phyloP scores from a whole-genome alignment of 2,888 invertebrate species.

The Agriopis aurantiaria region DNA sequence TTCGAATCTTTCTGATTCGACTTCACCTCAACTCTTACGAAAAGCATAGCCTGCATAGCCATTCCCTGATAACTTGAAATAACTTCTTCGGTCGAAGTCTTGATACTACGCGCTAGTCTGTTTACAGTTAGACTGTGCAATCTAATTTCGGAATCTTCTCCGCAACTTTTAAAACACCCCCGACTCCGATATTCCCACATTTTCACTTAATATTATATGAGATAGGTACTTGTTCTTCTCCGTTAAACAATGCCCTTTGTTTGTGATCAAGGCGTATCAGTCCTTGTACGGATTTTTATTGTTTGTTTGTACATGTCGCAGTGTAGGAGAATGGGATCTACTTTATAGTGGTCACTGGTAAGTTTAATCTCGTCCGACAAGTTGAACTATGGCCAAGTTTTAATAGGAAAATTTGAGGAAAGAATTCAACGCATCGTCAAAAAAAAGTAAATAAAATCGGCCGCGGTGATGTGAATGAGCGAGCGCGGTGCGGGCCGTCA shows the following conservation, averaged over 20 bases:
- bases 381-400: background rate
- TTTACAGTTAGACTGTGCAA: slow-evolving; percentile 40
- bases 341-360: slow-evolving; percentile 6
- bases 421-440: too few species aligned
- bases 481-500: too few species aligned
- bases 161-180: slow-evolving; percentile 49
- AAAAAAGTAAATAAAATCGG: too few species aligned
- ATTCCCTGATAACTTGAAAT: background rate
- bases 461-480: too few species aligned
- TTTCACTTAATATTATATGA: slow-evolving; percentile 34
- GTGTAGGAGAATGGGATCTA: slow-evolving; percentile 5
- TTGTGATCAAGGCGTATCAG: slow-evolving; percentile 32
- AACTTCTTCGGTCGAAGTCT: background rate
- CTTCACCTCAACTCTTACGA: background rate
- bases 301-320: slow-evolving; percentile 25
- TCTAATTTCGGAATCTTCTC: slow-evolving; percentile 53
- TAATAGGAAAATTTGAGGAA: background rate
- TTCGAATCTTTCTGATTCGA: too few species aligned
- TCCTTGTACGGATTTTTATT: slow-evolving; percentile 28
- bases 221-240: slow-evolving; percentile 25
- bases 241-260: slow-evolving; percentile 33
- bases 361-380: background rate
- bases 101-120: slow-evolving; percentile 12
- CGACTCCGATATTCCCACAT: slow-evolving; percentile 32
- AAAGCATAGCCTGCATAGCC: background rate